These are phyloP conservation scores for Porphyrio hochstetteri DNA, from an alignment of 2,113 vertebrate genomes.

Conservation along the genomic window DNA sequence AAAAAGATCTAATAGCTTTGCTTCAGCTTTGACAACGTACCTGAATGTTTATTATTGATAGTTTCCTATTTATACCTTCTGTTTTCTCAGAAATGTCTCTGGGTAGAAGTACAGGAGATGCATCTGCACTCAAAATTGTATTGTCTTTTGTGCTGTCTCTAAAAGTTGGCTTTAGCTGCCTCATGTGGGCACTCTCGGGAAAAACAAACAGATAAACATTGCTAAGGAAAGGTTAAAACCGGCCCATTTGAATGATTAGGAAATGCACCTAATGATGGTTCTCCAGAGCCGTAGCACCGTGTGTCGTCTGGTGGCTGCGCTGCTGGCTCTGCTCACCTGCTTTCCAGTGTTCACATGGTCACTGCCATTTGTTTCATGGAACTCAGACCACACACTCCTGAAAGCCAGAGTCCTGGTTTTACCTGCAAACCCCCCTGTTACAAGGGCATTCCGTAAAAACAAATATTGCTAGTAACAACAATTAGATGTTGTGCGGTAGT, in stretches of 20 bases:
- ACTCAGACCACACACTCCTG: not conserved
- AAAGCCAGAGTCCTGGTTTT: not conserved
- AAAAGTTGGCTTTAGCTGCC: not conserved
- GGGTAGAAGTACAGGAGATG: not conserved
- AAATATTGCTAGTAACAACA: not conserved
- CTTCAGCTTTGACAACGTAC: not conserved
- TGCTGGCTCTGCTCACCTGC: not conserved
- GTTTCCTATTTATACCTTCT: not conserved
- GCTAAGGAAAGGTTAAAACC: not conserved
- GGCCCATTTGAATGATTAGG: not conserved
- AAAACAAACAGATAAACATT: not conserved
- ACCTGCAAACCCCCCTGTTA: not conserved
- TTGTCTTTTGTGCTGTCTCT: not conserved
- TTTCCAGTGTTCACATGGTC: not conserved
- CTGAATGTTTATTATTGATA: not conserved
- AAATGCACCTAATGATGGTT: not conserved
- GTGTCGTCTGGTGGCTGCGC: not conserved
- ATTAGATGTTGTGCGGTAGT: not conserved
- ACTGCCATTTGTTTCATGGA: not conserved
- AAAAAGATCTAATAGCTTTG: not conserved
- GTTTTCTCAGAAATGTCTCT: not conserved
- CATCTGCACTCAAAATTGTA: not conserved
- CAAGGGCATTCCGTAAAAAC: not conserved
- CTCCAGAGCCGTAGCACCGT: not conserved
- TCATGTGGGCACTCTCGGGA: not conserved